Evolutionary conservation across 2,888 invertebrate genomes (phyloP).

Genomic region (Drosophila vallismaia): DNA sequence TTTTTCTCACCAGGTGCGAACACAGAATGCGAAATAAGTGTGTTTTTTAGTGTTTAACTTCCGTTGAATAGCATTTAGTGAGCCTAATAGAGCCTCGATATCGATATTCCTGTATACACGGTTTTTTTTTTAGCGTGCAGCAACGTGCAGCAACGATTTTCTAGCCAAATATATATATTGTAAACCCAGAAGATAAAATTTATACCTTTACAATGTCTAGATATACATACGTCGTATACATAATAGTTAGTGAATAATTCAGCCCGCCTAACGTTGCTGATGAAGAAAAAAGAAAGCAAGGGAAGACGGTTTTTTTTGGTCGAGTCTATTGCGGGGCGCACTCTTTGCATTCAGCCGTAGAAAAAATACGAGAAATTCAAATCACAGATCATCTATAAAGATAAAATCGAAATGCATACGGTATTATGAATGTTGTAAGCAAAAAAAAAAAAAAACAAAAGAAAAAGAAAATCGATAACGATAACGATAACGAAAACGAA

Average conservation of each 20-base stretch:
- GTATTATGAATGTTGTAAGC: conserved; percentile 62
- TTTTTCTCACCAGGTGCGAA: conserved; percentile 67
- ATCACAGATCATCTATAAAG: conserved; percentile 17
- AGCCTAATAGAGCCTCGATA: conserved; percentile 13
- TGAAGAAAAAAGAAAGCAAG: conserved; percentile 5
- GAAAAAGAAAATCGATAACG: not conserved
- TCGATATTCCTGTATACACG: conserved; percentile 67
- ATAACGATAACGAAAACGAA: conserved; percentile 9
- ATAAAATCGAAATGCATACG: conserved; percentile 8
- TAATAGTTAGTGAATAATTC: conserved; percentile 70
- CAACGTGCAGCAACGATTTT: conserved; percentile 45
- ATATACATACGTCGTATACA: conserved; percentile 42
- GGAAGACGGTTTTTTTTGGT: conserved; percentile 18
- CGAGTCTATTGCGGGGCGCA: not conserved
- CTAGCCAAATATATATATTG: conserved; percentile 68
- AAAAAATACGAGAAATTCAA: conserved; percentile 3
- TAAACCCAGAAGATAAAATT: conserved; percentile 52
- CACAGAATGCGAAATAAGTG: conserved; percentile 43
- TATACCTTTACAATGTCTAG: conserved; percentile 63
- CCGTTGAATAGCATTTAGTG: conserved; percentile 29
- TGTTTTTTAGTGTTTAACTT: conserved; percentile 20
- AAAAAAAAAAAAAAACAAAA: conserved; percentile 12
- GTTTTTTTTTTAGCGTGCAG: conserved; percentile 49
- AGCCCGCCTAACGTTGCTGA: conserved; percentile 64
- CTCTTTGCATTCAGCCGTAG: not conserved